Evolutionary conservation across 1,140 invertebrate genomes (phyloP), one percentile per base, ranked within the genome.

Genomic region (Bombus waltoni): DNA sequence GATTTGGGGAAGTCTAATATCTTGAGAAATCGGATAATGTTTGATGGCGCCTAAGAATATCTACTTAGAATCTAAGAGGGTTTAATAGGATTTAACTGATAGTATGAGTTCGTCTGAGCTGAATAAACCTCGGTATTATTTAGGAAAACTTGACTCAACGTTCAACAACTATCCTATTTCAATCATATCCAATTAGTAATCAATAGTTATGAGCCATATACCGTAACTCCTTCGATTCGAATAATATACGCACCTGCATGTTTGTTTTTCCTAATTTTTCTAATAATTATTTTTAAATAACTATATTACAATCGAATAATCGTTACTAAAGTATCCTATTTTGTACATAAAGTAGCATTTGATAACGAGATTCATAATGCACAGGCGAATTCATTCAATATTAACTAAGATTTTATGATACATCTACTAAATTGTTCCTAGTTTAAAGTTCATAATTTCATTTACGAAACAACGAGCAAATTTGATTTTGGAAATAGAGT

Each of bases 11-110:
- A 28, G 38, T 38, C 10, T 15, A 13, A 70, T 70, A 28, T 13
- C 22, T 40, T 18, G 38, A 70, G 68, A 70, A 70, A 28, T 40
- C 22, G 38, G 22, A 70, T 70, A 40, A 38, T 22, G 68, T 5
- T 40, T 38, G 18, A 40, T 40, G 10, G 68, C 1, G 22, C 11
- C 38, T 40, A 70, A 28, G 68, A 70, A 70, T 35, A 70, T 40
- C 35, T 70, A 70, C 68, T 70, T 70, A 70, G 68, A 70, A 25
- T 70, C 68, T 70, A 70, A 70, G 35, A 25, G 9, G 68, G 9
- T 40, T 25, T 9, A 70, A 40, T 70, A 40, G 32, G 68, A 70
- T 40, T 70, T 70, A 70, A 28, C 38, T 70, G 22, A 70, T 70
- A 38, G 38, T 35, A 22, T 38, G 32, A 40, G 15, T 28, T 40